Conservation (phyloP, 2,797 vertebrate genomes). For the Rhyacichthys aspro region DNA sequence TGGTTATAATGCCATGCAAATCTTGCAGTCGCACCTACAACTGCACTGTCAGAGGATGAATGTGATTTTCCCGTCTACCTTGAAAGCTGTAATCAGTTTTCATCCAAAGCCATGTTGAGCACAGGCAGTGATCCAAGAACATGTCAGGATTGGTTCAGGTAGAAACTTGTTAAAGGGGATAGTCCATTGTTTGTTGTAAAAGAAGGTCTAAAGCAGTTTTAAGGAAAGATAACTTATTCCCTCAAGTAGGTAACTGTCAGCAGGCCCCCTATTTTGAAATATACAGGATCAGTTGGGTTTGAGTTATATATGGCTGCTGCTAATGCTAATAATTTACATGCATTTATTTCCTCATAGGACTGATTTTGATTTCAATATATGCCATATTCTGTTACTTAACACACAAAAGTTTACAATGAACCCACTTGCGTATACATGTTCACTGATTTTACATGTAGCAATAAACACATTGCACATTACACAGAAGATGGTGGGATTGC, state of each 20-base stretch:
- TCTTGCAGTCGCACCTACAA: constrained; percentile 61
- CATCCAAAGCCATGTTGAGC: constrained; percentile 44
- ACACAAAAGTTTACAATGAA: constrained; percentile 9
- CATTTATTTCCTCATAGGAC: no score
- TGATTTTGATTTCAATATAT: no score
- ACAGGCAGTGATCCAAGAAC: constrained; percentile 36
- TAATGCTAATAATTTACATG: no score
- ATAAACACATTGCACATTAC: constrained; percentile 23
- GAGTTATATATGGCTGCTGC: no score
- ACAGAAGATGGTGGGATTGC: constrained; percentile 68
- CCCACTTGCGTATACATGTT: not conserved
- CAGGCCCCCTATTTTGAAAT: no score
- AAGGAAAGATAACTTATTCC: no score
- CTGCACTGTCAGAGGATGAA: constrained; percentile 50
- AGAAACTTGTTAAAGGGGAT: constrained; percentile 54
- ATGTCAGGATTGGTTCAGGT: constrained; percentile 60
- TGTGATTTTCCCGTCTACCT: constrained; percentile 59
- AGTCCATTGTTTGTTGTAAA: no score
- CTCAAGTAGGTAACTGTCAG: no score
- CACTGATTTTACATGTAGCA: constrained; percentile 5
- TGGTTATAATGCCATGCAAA: constrained; percentile 73
- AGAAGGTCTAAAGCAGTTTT: no score
- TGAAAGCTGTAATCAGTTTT: constrained; percentile 64
- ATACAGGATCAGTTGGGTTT: no score
- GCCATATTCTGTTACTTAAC: constrained; percentile 1